A percentile compares a stretch with the other conserved stretches of the same genome.
Conservation (phyloP, 2,888 invertebrate genomes). For the Dendrolimus houi region DNA sequence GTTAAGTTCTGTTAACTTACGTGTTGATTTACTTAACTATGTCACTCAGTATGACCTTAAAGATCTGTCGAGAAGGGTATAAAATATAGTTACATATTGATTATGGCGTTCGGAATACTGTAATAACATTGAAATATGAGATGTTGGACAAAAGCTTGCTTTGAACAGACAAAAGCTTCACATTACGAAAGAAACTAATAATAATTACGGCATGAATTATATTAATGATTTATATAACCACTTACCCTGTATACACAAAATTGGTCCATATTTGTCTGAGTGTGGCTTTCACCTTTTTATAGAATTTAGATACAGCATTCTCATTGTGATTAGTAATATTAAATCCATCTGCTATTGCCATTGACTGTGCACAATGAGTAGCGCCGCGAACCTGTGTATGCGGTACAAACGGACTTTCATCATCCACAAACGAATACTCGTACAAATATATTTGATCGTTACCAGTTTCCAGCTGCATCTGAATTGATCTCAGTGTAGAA, state of each 20-base stretch:
- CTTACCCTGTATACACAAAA: slow-evolving; percentile 2
- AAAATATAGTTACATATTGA: too few species aligned
- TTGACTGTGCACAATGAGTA: slow-evolving; percentile 24
- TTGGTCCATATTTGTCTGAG: slow-evolving; percentile 2
- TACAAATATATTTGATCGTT: slow-evolving; percentile 27
- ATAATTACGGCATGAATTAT: too few species aligned
- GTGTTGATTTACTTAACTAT: too few species aligned
- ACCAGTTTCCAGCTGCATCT: slow-evolving; percentile 23
- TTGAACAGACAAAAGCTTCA: too few species aligned
- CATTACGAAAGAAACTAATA: too few species aligned
- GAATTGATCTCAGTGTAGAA: slow-evolving; percentile 17
- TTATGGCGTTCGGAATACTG: too few species aligned
- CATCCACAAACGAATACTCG: slow-evolving; percentile 22
- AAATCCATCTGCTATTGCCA: slow-evolving; percentile 6
- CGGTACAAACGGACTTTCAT: slow-evolving; percentile 10
- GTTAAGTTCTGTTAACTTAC: too few species aligned
- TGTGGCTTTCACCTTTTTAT: slow-evolving; percentile 1
- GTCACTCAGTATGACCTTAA: too few species aligned
- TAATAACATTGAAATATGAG: too few species aligned
- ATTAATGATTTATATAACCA: background rate
- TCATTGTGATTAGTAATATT: slow-evolving; percentile 5
- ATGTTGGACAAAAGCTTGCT: too few species aligned
- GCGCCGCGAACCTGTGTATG: slow-evolving; percentile 16
- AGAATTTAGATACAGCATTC: background rate
- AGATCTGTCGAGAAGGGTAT: too few species aligned